Evolutionary conservation across 2,113 vertebrate species (phyloP).

Genomic region (Mustela lutreola): DNA sequence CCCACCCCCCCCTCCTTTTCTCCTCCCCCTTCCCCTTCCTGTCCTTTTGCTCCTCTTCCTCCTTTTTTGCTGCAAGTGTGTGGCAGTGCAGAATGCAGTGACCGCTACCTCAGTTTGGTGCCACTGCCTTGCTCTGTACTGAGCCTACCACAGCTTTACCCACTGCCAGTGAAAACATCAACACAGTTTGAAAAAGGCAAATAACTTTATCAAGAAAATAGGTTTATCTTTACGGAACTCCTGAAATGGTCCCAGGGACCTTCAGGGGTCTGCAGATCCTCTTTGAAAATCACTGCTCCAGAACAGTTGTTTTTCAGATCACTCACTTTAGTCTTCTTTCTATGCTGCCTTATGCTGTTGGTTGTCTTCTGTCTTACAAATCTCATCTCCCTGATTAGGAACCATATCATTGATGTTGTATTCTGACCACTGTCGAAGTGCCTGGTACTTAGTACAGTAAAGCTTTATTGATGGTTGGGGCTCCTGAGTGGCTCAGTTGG

Average conservation of each 20-base stretch:
- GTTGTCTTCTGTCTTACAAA: not conserved
- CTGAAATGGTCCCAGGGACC: not conserved
- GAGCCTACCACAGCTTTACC: not conserved
- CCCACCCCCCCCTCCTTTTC: not conserved
- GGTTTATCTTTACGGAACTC: not conserved
- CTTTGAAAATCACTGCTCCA: slow-evolving; percentile 7
- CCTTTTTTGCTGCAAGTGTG: not conserved
- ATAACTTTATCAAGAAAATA: not conserved
- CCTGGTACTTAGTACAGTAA: not conserved
- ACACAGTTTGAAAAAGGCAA: not conserved
- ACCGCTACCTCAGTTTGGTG: not conserved
- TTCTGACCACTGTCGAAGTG: not conserved
- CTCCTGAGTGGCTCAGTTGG: too few species aligned
- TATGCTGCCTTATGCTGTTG: not conserved
- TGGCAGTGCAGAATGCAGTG: not conserved
- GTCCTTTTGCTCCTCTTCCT: not conserved
- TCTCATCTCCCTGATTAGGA: not conserved
- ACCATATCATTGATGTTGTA: not conserved
- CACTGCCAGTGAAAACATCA: not conserved
- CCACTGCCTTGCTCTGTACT: not conserved
- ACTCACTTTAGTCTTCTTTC: not conserved
- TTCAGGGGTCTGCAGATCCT: not conserved
- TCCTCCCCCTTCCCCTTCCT: not conserved
- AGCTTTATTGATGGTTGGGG: slow-evolving; percentile 13
- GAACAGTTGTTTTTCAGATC: not conserved